Base-by-base conservation (phyloP, 2,113 vertebrate genomes). In the Seriola dumerili region DNA sequence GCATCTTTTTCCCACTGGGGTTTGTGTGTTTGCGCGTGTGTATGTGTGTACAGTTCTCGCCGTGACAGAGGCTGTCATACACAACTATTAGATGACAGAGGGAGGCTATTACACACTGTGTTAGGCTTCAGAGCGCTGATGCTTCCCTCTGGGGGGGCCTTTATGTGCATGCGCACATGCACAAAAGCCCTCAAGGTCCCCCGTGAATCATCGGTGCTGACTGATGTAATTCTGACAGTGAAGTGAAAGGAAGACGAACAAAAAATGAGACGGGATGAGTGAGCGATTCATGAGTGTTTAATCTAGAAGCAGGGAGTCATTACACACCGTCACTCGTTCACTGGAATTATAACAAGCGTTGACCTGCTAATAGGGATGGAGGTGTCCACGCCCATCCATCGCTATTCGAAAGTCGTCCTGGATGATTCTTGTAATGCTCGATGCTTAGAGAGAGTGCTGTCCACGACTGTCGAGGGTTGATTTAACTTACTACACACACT, bases 391-490 rank as follows among this genome's bases (percentile, higher is more conserved):
- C 32, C 67, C 75, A 36, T 36, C 69, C 63, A 4, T 46, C 14
- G 10, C 55, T 67, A 17, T 68, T 52, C 55, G 12, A 80, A 58
- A 74, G 63, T 11, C 46, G 68, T 14, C 74, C 58, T 38, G 46
- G 50, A 42, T 73, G 61, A 78, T 83, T 74, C n/a, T 75, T 34
- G 62, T 57, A 42, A 82, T 54, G 75, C 75, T 76, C 21, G 25
- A 70, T 77, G 55, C 73, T 54, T 16, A 57, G 78, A 72, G 76
- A 67, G 67, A 59, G 67, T 3, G 25, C 63, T 7, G 58, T 79
- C 78, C 59, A 75, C 46, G 78, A 76, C 71, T 75, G 44, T 80
- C 2, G 40, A 78, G 81, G 29, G 64, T 55, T 88, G 85, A 86
- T 87, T 83, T 65, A 86, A 83, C 11, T 61, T n/a, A 23, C 65